Evolutionary conservation across 2,113 vertebrate genomes (phyloP).

Genomic region (Paramisgurnus dabryanus): DNA sequence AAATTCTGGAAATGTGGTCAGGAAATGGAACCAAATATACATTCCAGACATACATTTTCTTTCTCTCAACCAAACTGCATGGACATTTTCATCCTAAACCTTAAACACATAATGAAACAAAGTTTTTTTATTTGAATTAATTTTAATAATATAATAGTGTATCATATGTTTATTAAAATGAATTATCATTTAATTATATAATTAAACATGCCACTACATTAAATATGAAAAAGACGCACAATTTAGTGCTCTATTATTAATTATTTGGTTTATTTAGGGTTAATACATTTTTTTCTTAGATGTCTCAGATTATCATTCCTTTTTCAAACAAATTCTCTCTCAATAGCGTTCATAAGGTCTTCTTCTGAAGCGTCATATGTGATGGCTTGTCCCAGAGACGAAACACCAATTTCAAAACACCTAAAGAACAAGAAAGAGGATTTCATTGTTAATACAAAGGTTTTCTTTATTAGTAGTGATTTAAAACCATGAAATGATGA

Average conservation of each 20-base stretch:
- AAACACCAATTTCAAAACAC: slow-evolving; percentile 52
- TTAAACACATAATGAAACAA: too few relatives aligned
- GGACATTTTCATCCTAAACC: too few relatives aligned
- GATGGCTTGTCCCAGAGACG: slow-evolving; percentile 59
- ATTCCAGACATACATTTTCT: slow-evolving; percentile 52
- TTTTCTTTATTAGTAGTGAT: background rate
- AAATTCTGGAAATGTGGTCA: slow-evolving; percentile 59
- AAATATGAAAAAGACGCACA: background rate
- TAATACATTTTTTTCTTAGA: background rate
- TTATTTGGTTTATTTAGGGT: background rate
- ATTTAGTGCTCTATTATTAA: background rate
- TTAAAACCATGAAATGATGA: background rate
- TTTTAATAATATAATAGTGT: too few relatives aligned
- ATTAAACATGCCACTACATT: background rate
- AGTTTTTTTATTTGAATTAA: too few relatives aligned
- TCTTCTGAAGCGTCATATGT: slow-evolving; percentile 74
- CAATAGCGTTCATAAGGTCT: slow-evolving; percentile 79
- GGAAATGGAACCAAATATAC: slow-evolving; percentile 69
- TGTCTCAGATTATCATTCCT: background rate
- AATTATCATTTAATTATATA: too few relatives aligned
- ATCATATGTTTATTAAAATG: too few relatives aligned
- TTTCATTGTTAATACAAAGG: background rate
- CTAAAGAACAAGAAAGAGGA: slow-evolving; percentile 52
- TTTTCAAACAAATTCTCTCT: slow-evolving; percentile 73
- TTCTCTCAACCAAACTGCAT: slow-evolving; percentile 18